Conservation (phyloP, 2,888 invertebrate species). For the Sycophila texana region DNA sequence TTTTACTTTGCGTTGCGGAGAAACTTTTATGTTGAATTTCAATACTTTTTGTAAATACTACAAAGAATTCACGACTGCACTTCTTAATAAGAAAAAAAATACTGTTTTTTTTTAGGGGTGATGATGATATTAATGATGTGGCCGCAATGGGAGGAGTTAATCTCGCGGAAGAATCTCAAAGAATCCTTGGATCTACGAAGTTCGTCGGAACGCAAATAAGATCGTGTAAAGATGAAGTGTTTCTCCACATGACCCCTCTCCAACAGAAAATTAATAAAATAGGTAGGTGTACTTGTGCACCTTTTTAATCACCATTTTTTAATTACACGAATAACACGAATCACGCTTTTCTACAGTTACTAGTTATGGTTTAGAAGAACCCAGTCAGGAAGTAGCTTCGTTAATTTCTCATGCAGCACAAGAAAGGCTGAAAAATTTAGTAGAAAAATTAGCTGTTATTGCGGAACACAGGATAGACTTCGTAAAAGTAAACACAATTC, state of each 20-base stretch:
- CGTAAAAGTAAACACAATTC: slow-evolving; percentile 82
- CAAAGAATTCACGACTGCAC: too few relatives aligned
- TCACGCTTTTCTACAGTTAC: slow-evolving; percentile 74
- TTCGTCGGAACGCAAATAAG: slow-evolving; percentile 90
- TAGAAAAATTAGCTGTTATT: slow-evolving; percentile 93
- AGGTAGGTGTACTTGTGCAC: slow-evolving; percentile 73
- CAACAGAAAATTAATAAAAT: slow-evolving; percentile 87
- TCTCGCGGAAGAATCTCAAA: slow-evolving; percentile 95
- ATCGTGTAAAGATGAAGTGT: slow-evolving; percentile 95
- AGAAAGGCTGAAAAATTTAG: slow-evolving; percentile 91
- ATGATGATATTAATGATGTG: slow-evolving; percentile 98
- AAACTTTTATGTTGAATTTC: slow-evolving; percentile 6
- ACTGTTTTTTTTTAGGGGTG: slow-evolving; percentile 79
- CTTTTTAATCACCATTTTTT: too few relatives aligned
- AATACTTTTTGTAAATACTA: slow-evolving; percentile 67
- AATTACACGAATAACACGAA: too few relatives aligned
- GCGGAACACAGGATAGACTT: slow-evolving; percentile 97
- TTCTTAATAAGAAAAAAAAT: too few relatives aligned
- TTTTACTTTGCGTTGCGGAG: background rate
- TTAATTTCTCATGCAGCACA: slow-evolving; percentile 95
- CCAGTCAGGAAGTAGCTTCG: slow-evolving; percentile 89
- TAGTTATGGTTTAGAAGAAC: slow-evolving; percentile 88
- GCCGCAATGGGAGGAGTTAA: slow-evolving; percentile 99
- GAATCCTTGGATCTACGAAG: slow-evolving; percentile 93
- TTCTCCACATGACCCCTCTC: slow-evolving; percentile 87